Evolutionary conservation across 1,140 invertebrate genomes (phyloP).

Genomic region (Drosophila nikananu): DNA sequence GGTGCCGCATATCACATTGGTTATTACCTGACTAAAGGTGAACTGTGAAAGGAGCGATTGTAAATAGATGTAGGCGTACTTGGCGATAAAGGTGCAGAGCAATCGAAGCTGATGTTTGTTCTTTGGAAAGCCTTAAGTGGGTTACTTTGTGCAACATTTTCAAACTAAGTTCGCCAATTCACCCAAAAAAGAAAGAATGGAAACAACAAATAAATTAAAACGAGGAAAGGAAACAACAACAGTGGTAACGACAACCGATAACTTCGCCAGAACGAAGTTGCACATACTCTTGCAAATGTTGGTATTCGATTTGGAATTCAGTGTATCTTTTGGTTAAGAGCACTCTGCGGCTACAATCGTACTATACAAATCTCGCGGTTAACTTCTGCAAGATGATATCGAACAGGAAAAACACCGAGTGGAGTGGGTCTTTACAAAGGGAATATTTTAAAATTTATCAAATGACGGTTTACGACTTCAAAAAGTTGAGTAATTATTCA

Average conservation of each 20-base stretch:
- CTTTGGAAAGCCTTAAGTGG: slow-evolving; percentile 85
- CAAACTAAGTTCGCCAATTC: slow-evolving; percentile 84
- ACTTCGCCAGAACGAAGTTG: slow-evolving; percentile 34
- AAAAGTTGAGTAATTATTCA: not conserved
- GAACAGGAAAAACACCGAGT: slow-evolving; percentile 10
- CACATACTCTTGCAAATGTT: slow-evolving; percentile 19
- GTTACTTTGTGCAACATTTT: slow-evolving; percentile 85
- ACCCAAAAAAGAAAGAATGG: slow-evolving; percentile 69
- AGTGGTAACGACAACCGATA: slow-evolving; percentile 26
- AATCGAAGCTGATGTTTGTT: slow-evolving; percentile 85
- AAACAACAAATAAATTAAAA: slow-evolving; percentile 57
- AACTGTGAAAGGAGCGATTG: slow-evolving; percentile 85
- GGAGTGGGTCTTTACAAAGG: slow-evolving; percentile 8
- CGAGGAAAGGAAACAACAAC: slow-evolving; percentile 37
- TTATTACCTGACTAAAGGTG: slow-evolving; percentile 85
- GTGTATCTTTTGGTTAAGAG: not conserved
- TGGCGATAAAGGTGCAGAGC: slow-evolving; percentile 86
- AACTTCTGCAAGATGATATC: slow-evolving; percentile 19
- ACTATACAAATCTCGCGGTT: not conserved
- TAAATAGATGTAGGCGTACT: slow-evolving; percentile 86
- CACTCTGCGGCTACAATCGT: not conserved
- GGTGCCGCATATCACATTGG: slow-evolving; percentile 44
- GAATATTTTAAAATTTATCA: not conserved
- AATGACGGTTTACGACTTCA: not conserved
- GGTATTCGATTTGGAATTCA: not conserved